phyloP scores from a whole-genome alignment of 2,888 invertebrate species.

The Liposcelis brunnea region DNA sequence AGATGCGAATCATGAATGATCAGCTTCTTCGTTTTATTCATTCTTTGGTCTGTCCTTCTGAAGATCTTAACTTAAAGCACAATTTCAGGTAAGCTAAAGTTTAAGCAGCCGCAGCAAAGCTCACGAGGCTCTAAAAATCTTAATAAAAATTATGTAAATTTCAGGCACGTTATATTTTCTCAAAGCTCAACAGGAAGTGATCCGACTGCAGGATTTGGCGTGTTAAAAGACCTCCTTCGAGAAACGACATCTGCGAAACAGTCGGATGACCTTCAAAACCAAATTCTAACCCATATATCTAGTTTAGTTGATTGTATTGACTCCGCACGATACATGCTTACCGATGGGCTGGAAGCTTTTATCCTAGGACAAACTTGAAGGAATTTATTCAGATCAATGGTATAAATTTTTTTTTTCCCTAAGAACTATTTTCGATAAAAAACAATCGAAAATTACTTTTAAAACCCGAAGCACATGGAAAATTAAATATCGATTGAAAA shows the following conservation, averaged over 20 bases:
- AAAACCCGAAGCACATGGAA: too few relatives aligned
- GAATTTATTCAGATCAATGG: too few relatives aligned
- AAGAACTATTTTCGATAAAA: too few relatives aligned
- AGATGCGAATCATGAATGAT: not conserved
- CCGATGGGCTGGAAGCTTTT: not conserved
- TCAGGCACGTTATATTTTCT: conserved; percentile 1
- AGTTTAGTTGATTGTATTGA: not conserved
- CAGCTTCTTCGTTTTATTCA: conserved; percentile 1
- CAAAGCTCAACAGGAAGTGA: not conserved
- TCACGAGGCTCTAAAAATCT: too few relatives aligned
- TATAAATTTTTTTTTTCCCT: too few relatives aligned
- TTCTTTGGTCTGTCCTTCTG: not conserved
- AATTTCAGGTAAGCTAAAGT: too few relatives aligned
- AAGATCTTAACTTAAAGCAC: not conserved
- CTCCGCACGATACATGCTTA: not conserved
- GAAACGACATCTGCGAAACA: not conserved
- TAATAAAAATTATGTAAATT: too few relatives aligned
- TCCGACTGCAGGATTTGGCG: conserved; percentile 1
- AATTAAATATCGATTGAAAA: too few relatives aligned
- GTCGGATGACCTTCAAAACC: conserved; percentile 1
- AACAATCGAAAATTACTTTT: too few relatives aligned
- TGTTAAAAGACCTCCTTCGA: not conserved
- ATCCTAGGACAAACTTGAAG: not conserved
- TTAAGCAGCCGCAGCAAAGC: too few relatives aligned
- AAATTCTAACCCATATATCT: not conserved